These are phyloP conservation scores for Mactra quadrangularis DNA, from an alignment of 1,140 invertebrate genomes.

Conservation along the genomic window DNA sequence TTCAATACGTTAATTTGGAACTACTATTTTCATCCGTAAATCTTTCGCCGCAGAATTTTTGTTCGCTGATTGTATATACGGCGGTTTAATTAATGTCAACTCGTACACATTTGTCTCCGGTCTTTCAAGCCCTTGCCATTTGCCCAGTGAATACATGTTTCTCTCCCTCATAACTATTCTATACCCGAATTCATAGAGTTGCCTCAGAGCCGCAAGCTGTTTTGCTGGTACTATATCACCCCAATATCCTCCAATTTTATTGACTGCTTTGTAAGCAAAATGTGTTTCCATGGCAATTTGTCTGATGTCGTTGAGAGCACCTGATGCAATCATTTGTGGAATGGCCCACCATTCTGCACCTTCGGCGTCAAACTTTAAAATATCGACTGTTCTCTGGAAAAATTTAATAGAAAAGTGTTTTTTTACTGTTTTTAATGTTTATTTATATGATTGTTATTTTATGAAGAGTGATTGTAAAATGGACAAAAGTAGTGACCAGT, in stretches of 20 bases:
- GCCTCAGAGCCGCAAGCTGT: not conserved
- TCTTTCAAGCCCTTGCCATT: not conserved
- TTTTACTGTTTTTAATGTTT: too few relatives aligned
- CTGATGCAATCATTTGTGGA: constrained; percentile 41
- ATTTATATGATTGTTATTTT: too few relatives aligned
- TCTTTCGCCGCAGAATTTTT: too few relatives aligned
- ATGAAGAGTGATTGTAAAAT: too few relatives aligned
- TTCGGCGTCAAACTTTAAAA: constrained; percentile 59
- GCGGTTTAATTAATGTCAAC: not conserved
- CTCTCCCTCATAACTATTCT: constrained; percentile 9
- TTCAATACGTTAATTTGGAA: too few relatives aligned
- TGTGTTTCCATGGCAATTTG: constrained; percentile 32
- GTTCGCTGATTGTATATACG: too few relatives aligned
- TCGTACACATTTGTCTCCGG: not conserved
- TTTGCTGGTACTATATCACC: not conserved
- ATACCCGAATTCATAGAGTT: not conserved
- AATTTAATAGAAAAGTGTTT: too few relatives aligned
- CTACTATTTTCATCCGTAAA: too few relatives aligned
- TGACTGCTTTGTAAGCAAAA: not conserved
- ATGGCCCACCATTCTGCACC: constrained; percentile 42
- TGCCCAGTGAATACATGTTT: not conserved
- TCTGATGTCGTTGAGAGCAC: constrained; percentile 14
- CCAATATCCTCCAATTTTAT: not conserved
- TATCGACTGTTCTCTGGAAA: constrained; percentile 52
- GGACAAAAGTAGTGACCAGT: too few relatives aligned